Evolutionary conservation across 1,140 invertebrate species (phyloP).

Genomic region (Atta cephalotes): DNA sequence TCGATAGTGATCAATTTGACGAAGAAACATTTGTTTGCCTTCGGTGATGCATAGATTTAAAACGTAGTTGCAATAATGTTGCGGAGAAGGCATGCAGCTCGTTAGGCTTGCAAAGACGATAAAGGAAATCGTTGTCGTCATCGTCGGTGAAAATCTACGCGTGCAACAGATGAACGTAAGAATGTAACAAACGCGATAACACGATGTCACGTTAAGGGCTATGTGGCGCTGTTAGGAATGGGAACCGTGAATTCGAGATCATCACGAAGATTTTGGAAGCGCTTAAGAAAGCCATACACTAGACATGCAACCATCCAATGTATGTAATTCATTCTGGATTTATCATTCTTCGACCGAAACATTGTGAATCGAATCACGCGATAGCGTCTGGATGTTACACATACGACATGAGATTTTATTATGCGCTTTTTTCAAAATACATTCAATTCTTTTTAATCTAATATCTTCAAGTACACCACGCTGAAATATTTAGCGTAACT

Average conservation of each 20-base stretch:
- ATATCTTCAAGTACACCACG: not conserved
- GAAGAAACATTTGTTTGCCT: constrained; percentile 24
- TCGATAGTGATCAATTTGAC: constrained; percentile 14
- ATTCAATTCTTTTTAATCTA: not conserved
- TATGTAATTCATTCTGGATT: constrained; percentile 69
- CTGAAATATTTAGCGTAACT: not conserved
- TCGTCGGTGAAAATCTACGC: constrained; percentile 46
- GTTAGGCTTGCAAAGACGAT: constrained; percentile 8
- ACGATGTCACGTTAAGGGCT: constrained; percentile 41
- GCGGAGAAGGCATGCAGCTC: constrained; percentile 18
- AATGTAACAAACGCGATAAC: constrained; percentile 67
- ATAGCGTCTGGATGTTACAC: constrained; percentile 18
- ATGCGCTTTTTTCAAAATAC: constrained; percentile 17
- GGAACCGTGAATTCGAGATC: constrained; percentile 65
- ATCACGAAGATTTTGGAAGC: constrained; percentile 71
- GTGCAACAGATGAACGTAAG: constrained; percentile 59
- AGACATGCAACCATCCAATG: constrained; percentile 64
- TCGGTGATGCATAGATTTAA: constrained; percentile 30
- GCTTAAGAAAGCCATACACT: constrained; percentile 54
- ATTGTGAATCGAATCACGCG: constrained; percentile 60
- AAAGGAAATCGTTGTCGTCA: constrained; percentile 31
- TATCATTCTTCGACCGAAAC: constrained; percentile 57
- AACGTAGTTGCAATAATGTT: constrained; percentile 13
- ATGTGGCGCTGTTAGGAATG: constrained; percentile 12
- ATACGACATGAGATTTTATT: constrained; percentile 53